These are phyloP conservation scores for Coregonus sp. DNA, from an alignment of 2,797 vertebrate genomes.

Conservation along the genomic window DNA sequence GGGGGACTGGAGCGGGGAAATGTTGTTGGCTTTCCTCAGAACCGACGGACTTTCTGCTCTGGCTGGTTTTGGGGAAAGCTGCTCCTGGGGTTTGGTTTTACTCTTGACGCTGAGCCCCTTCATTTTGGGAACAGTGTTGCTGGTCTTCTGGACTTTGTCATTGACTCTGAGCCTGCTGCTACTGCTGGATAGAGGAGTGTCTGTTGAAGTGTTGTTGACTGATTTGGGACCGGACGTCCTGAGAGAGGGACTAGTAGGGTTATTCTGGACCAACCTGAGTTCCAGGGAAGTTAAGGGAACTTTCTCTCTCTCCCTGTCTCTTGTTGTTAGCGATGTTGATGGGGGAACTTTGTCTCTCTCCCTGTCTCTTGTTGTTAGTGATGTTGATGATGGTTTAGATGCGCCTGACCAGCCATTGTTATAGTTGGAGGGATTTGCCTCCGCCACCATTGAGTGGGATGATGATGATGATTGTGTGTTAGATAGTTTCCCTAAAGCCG, in stretches of 20 bases:
- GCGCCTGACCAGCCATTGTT: conserved; percentile 20
- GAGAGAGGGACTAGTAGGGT: conserved; percentile 44
- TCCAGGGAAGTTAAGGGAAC: conserved; percentile 29
- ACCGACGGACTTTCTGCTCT: conserved; percentile 55
- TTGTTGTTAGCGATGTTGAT: conserved; percentile 26
- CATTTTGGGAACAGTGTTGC: conserved; percentile 74
- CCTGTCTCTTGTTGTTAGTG: no score
- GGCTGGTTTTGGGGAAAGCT: conserved; percentile 32
- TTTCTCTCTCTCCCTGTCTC: conserved; percentile 71
- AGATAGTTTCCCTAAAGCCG: conserved; percentile 37
- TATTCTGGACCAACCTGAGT: conserved; percentile 57
- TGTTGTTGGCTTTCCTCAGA: conserved; percentile 60
- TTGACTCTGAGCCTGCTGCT: conserved; percentile 64
- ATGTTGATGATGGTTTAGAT: conserved; percentile 12
- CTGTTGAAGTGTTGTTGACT: conserved; percentile 57
- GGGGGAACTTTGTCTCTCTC: conserved; percentile 1
- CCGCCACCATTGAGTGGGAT: conserved; percentile 11
- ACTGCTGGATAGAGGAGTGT: conserved; percentile 57
- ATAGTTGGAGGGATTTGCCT: conserved; percentile 32
- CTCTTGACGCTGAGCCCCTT: conserved; percentile 81
- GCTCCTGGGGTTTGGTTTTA: conserved; percentile 71
- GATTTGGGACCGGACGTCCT: conserved; percentile 38
- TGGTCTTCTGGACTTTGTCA: conserved; percentile 72
- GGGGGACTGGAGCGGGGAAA: conserved; percentile 69
- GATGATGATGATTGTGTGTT: conserved; percentile 29